Conservation (phyloP, 2,113 vertebrate genomes). For the Camelus dromedarius region DNA sequence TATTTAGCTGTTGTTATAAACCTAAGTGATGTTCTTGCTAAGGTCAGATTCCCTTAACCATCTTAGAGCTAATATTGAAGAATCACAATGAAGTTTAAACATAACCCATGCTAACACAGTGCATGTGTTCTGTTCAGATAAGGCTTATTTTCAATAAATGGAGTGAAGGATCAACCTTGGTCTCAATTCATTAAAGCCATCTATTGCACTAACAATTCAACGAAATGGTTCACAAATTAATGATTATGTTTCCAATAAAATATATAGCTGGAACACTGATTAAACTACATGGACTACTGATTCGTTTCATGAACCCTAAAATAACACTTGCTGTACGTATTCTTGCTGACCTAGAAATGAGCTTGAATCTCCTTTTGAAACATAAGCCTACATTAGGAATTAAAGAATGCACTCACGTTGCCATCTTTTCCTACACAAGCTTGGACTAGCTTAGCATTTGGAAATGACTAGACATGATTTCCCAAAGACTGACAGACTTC, state of each 20-base stretch:
- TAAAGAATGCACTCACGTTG: not conserved
- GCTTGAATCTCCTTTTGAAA: not conserved
- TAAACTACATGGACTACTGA: conserved; percentile 65
- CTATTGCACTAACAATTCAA: conserved; percentile 76
- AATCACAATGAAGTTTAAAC: conserved; percentile 83
- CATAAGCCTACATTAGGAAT: not conserved
- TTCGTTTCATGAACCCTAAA: conserved; percentile 71
- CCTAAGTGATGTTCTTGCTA: conserved; percentile 68
- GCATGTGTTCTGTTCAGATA: conserved; percentile 76
- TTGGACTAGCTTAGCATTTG: conserved; percentile 30
- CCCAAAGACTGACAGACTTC: not conserved
- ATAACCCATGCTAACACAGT: conserved; percentile 63
- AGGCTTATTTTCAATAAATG: conserved; percentile 82
- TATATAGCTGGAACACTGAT: conserved; percentile 73
- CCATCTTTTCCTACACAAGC: not conserved
- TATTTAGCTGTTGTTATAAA: conserved; percentile 69
- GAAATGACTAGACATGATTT: not conserved
- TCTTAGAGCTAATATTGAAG: conserved; percentile 79
- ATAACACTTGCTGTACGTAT: conserved; percentile 71
- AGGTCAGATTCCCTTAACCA: conserved; percentile 68
- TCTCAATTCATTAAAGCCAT: conserved; percentile 79
- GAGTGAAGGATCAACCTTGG: conserved; percentile 54
- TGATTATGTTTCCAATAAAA: conserved; percentile 61
- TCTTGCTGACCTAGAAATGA: conserved; percentile 27
- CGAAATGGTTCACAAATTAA: conserved; percentile 75